Percentiles rank a stretch among this genome's conserved stretches.
Conservation (phyloP, 2,888 invertebrate species). For the Ypsolopha sequella region DNA sequence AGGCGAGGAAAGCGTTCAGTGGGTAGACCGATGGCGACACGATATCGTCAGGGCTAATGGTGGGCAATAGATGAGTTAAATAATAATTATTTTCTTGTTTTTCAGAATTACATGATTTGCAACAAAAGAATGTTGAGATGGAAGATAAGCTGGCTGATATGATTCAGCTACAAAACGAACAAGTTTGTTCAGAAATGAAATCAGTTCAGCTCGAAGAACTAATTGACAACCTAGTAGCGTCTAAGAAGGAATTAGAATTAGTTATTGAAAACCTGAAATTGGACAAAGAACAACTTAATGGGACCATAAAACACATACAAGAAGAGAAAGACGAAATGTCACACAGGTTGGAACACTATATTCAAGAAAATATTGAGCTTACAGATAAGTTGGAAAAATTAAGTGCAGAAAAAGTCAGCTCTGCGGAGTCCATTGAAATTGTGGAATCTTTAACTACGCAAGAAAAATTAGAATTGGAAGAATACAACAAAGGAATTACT, state of each 20-base stretch:
- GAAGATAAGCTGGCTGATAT: slow-evolving; percentile 73
- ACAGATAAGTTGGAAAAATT: slow-evolving; percentile 80
- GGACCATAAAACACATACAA: slow-evolving; percentile 67
- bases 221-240: slow-evolving; percentile 68
- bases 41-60: no score
- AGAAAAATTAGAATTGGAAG: slow-evolving; percentile 77
- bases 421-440: slow-evolving; percentile 82
- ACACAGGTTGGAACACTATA: slow-evolving; percentile 74
- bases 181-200: slow-evolving; percentile 83
- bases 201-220: slow-evolving; percentile 85
- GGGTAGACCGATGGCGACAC: no score
- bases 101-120: slow-evolving; percentile 66
- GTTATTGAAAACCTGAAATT: slow-evolving; percentile 59
- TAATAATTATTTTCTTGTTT: no score
- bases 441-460: slow-evolving; percentile 79
- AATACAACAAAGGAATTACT: slow-evolving; percentile 71
- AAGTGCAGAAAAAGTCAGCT: slow-evolving; percentile 78
- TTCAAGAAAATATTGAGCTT: slow-evolving; percentile 81
- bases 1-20: no score
- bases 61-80: no score
- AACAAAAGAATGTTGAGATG: slow-evolving; percentile 73
- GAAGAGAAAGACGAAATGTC: slow-evolving; percentile 73
- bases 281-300: slow-evolving; percentile 66
- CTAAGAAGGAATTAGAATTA: slow-evolving; percentile 57
- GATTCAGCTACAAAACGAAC: slow-evolving; percentile 73